Base-by-base conservation (phyloP, 2,113 vertebrate genomes). In the Ctenomys sociabilis region DNA sequence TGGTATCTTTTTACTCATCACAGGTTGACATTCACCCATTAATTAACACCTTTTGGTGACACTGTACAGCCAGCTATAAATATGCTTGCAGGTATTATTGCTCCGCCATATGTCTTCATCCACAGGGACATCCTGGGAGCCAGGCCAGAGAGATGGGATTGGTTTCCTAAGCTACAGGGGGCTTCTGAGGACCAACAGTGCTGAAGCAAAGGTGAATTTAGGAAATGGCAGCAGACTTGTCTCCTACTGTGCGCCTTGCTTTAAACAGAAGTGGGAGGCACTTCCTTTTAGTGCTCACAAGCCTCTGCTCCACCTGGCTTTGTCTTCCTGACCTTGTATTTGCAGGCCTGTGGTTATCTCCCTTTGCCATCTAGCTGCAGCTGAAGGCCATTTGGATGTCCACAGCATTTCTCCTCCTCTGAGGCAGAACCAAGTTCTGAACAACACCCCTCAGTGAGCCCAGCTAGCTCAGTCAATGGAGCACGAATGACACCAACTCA, bases 31-130 rank as follows among this genome's bases (percentile, higher is more conserved):
- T 1, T 73, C 77, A 61, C 43, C 40, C 54, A 52, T 78, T 88
- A 66, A 59, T 83, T 91, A 72, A 66, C n/a, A 85, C 83, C 49
- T 95, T 90, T 90, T 59, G 32, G 32, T 40, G 75, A 64, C 59
- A 68, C 16, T 30, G 54, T 68, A 64, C 82, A 94, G 63, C n/a
- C n/a, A 95, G 43, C 40, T 88, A 45, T 82, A 84, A 90, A 84
- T 68, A 63, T 70, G 63, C 49, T 88, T 84, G 59, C 30, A 1
- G 88, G 35, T 84, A 43, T 45, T 73, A 61, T 40, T 86, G 83
- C 90, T 77, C 52, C 21, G 61, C 57, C 43, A 1, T n/a, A 2
- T 28, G 40, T 21, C 73, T 96, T 83, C 84, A 10, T 81, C 68
- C 61, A 40, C 30, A 86, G 35, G 11, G 37, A 37, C 75, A 26